Percentiles rank a stretch among this genome's conserved stretches.
Evolutionary conservation across 35 echinoderm and acorn worm species (phyloP).

Genomic region (Apostichopus parvimensis): DNA sequence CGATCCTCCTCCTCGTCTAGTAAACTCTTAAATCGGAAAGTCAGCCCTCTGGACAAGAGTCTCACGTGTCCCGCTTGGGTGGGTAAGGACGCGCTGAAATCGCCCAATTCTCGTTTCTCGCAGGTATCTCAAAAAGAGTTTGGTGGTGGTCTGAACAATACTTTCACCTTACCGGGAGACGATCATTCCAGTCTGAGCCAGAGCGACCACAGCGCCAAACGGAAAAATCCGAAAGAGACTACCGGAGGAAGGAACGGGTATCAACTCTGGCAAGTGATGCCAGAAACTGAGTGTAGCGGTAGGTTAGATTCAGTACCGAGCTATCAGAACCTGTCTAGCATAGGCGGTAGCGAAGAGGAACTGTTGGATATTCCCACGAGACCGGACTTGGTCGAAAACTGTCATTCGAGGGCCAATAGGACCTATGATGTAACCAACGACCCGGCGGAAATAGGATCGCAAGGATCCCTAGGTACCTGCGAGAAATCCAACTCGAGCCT

Average conservation of each 20-base stretch:
- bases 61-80: conserved; percentile 81
- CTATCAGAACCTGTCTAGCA: conserved; percentile 21
- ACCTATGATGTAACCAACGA: conserved; percentile 42
- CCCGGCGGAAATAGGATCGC: conserved; percentile 41
- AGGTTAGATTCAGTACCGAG: conserved; percentile 49
- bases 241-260: neutral
- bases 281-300: neutral
- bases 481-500: conserved; percentile 68
- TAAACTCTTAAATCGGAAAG: conserved; percentile 80
- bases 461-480: conserved; percentile 50
- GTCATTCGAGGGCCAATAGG: conserved; percentile 31
- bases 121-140: conserved; percentile 7
- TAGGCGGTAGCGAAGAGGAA: conserved; percentile 26
- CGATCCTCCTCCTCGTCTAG: conserved; percentile 56
- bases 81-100: conserved; percentile 58
- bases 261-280: neutral
- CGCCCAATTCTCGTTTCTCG: conserved; percentile 44
- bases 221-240: conserved; percentile 35
- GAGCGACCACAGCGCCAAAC: neutral
- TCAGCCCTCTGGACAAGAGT: conserved; percentile 76
- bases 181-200: conserved; percentile 12
- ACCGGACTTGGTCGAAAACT: conserved; percentile 45
- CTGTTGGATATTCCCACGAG: neutral
- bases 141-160: neutral
- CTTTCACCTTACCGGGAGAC: conserved; percentile 48